phyloP scores from a whole-genome alignment of 2,113 vertebrate genomes.

The Stigmatopora nigra region DNA sequence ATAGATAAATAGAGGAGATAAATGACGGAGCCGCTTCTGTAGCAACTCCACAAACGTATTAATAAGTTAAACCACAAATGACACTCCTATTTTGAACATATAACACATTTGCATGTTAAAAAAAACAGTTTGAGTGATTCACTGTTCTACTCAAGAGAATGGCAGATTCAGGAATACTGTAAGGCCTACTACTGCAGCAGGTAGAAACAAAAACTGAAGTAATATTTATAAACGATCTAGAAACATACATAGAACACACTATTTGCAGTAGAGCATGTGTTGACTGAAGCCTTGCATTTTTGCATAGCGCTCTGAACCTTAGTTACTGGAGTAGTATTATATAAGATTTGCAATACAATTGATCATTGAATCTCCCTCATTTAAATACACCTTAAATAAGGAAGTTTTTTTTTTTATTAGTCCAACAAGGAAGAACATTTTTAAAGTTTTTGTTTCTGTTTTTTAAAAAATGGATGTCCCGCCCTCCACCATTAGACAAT shows the following conservation, averaged over 20 bases:
- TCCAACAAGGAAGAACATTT: no score
- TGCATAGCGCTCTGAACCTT: background rate
- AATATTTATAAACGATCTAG: background rate
- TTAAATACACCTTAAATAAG: no score
- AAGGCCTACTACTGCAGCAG: background rate
- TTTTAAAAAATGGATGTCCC: no score
- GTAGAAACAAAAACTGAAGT: no score
- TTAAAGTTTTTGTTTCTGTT: no score
- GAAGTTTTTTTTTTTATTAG: no score
- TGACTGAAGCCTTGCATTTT: background rate
- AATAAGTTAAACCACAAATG: background rate
- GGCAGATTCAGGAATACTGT: background rate
- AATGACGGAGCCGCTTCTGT: background rate
- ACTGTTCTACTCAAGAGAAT: background rate
- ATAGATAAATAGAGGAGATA: background rate
- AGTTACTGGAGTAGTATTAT: conserved; percentile 10
- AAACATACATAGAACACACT: background rate
- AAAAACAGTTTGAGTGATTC: background rate
- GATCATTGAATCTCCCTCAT: no score
- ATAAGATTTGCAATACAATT: no score
- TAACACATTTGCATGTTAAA: background rate
- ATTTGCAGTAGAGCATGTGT: background rate
- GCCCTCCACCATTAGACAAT: no score
- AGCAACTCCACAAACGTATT: background rate
- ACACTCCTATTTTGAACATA: background rate